phyloP scores from a whole-genome alignment of 2,113 vertebrate species.

The Pongo abelii region DNA sequence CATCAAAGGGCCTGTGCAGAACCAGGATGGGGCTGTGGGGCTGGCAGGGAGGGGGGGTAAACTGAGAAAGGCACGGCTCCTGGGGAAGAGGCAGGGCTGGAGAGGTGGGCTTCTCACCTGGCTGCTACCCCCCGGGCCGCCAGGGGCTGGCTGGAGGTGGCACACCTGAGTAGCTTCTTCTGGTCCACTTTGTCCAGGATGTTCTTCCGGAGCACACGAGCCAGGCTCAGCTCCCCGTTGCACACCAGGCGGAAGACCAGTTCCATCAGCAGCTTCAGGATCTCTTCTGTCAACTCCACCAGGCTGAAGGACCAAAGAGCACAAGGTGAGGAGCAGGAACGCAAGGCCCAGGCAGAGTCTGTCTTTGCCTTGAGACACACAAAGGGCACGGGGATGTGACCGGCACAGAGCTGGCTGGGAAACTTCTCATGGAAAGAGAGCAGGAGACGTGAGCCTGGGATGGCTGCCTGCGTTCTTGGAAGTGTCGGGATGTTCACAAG shows the following conservation, averaged over 20 bases:
- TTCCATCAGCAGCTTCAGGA: constrained; percentile 97
- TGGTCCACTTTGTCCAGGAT: constrained; percentile 98
- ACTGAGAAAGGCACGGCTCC: rapidly evolving
- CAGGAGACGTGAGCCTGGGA: background rate
- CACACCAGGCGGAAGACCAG: constrained; percentile 96
- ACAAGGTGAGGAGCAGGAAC: background rate
- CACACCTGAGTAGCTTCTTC: constrained; percentile 93
- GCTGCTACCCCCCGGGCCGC: constrained; percentile 95
- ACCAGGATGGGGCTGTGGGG: background rate
- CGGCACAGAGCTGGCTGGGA: background rate
- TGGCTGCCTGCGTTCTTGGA: rapidly evolving
- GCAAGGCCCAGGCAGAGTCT: background rate
- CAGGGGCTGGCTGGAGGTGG: constrained; percentile 94
- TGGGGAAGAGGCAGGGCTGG: rapidly evolving
- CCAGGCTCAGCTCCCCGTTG: constrained; percentile 96
- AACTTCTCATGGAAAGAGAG: too few relatives aligned
- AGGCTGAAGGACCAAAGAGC: constrained; percentile 83
- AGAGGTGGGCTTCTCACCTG: constrained; percentile 84
- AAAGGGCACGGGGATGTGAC: rapidly evolving
- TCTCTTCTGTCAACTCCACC: constrained; percentile 97
- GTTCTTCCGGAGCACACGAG: constrained; percentile 95
- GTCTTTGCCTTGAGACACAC: background rate
- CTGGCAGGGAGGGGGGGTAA: background rate
- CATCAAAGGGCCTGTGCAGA: background rate
- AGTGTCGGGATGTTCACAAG: background rate